These are phyloP conservation scores for Iguana delicatissima DNA, from an alignment of 2,797 vertebrate genomes.

Conservation along the genomic window DNA sequence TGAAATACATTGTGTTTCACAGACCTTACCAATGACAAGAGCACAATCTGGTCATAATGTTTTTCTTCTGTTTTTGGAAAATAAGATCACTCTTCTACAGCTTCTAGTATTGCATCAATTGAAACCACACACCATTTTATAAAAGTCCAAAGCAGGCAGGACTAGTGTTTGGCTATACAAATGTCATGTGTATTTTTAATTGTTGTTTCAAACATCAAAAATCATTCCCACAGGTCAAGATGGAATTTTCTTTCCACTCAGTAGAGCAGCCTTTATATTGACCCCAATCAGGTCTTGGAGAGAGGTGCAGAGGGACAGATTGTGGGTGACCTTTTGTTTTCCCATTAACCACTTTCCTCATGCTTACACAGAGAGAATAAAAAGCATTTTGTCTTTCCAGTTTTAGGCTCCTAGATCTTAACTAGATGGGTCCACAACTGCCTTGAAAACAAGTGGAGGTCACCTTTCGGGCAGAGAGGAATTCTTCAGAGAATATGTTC, in stretches of 20 bases:
- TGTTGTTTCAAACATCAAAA: not conserved
- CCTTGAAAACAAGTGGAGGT: not conserved
- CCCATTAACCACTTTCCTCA: conserved; percentile 7
- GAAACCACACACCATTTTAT: not conserved
- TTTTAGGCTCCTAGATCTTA: conserved; percentile 9
- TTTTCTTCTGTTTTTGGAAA: not conserved
- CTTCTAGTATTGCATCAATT: not conserved
- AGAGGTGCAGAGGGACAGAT: not conserved
- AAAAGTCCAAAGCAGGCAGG: too few relatives aligned
- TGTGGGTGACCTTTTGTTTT: conserved; percentile 15
- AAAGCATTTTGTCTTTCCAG: not conserved
- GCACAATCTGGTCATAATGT: not conserved
- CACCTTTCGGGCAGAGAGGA: not conserved
- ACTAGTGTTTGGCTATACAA: not conserved
- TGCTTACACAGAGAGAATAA: conserved; percentile 4
- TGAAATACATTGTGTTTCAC: not conserved
- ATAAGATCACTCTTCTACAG: not conserved
- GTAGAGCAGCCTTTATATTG: not conserved
- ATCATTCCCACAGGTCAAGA: not conserved
- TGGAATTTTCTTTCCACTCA: not conserved
- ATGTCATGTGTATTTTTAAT: not conserved
- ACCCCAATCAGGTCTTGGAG: not conserved
- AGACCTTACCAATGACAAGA: not conserved
- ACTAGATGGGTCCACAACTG: not conserved
- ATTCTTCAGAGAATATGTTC: not conserved